These are phyloP conservation scores for Melanotaenia nigrans DNA, from an alignment of 2,797 vertebrate species.

Conservation along the genomic window DNA sequence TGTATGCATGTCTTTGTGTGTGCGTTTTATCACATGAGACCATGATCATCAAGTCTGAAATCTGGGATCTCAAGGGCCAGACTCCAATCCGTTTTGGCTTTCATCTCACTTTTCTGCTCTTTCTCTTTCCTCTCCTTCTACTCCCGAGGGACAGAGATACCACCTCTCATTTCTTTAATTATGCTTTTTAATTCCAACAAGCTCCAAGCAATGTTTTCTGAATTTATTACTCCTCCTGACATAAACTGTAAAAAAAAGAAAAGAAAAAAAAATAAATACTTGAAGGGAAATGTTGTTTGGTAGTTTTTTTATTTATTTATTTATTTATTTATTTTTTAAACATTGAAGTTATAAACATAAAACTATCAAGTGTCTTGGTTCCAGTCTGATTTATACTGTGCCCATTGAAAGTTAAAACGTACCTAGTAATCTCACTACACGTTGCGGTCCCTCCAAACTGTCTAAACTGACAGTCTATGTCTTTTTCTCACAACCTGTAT, in stretches of 20 bases:
- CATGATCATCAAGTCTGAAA: conserved; percentile 38
- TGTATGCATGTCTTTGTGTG: not conserved
- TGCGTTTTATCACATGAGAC: conserved; percentile 37
- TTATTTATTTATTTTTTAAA: not conserved
- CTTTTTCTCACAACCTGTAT: too few species aligned
- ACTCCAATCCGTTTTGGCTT: conserved; percentile 47
- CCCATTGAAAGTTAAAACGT: too few species aligned
- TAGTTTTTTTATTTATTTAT: not conserved
- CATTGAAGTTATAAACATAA: conserved; percentile 29
- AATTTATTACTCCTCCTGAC: conserved; percentile 51
- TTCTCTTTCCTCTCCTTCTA: conserved; percentile 27
- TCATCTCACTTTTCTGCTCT: conserved; percentile 51
- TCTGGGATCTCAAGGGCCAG: conserved; percentile 44
- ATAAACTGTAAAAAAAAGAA: conserved; percentile 18
- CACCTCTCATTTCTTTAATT: conserved; percentile 66
- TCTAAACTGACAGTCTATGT: too few species aligned
- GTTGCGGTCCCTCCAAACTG: too few species aligned
- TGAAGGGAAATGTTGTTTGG: conserved; percentile 17
- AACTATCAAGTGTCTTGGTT: conserved; percentile 26
- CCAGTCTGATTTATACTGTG: not conserved
- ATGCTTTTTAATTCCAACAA: conserved; percentile 67
- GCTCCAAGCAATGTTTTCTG: conserved; percentile 54
- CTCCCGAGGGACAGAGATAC: conserved; percentile 52
- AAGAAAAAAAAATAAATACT: not conserved
- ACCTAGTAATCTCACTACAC: too few species aligned